These are phyloP conservation scores for Myiagra hebetior DNA, from an alignment of 2,113 vertebrate species.

Conservation along the genomic window DNA sequence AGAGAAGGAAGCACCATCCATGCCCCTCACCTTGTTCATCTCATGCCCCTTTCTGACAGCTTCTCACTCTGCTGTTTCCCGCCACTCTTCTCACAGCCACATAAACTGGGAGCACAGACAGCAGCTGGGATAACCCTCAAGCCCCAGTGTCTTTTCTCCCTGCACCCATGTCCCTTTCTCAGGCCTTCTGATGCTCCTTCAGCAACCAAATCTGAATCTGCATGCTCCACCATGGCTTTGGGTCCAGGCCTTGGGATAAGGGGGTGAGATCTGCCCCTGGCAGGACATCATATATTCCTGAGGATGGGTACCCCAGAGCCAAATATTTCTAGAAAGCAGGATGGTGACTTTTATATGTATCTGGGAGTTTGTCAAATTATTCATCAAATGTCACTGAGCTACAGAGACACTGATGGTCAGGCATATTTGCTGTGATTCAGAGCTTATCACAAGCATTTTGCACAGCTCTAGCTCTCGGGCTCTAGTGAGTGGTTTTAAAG, in stretches of 20 bases:
- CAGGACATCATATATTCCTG: background rate
- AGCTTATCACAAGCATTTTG: slow-evolving; percentile 15
- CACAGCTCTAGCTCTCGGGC: background rate
- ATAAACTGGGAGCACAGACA: background rate
- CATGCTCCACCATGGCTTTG: rapidly evolving
- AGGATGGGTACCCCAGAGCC: background rate
- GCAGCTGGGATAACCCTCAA: background rate
- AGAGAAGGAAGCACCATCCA: background rate
- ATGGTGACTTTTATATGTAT: background rate
- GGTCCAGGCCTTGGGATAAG: background rate
- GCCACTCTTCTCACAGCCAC: background rate
- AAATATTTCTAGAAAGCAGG: background rate
- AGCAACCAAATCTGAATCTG: background rate
- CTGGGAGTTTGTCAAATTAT: background rate
- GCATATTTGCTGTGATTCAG: background rate
- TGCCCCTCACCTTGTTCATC: background rate
- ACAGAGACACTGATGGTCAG: background rate
- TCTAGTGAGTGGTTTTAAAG: background rate
- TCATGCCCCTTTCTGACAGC: background rate
- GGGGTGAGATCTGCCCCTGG: background rate
- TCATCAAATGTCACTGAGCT: background rate
- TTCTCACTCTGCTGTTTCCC: background rate
- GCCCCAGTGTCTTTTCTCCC: background rate
- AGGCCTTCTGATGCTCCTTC: background rate
- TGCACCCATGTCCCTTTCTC: background rate